A percentile compares a stretch with the other conserved stretches of the same genome.
phyloP scores from a whole-genome alignment of 1,140 invertebrate species.

The Drosophila pruinosa region DNA sequence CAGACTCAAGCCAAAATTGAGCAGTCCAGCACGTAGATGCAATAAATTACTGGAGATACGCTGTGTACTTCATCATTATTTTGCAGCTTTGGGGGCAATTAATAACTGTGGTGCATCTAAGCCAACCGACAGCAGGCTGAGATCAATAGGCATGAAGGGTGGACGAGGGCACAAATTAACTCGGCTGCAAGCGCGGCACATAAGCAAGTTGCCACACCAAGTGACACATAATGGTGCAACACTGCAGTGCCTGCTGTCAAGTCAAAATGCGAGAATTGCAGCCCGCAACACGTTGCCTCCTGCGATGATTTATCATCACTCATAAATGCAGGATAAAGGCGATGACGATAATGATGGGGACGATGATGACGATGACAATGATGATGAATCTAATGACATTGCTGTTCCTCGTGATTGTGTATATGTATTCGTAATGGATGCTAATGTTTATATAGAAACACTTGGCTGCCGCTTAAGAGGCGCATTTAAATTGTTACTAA shows the following conservation, averaged over 20 bases:
- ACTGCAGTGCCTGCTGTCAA: conserved; percentile 65
- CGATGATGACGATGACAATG: background rate
- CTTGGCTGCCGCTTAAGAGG: conserved; percentile 39
- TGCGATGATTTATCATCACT: conserved; percentile 71
- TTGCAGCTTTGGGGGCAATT: conserved; percentile 24
- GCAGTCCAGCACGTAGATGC: conserved; percentile 19
- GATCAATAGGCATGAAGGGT: too few relatives aligned
- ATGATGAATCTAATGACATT: background rate
- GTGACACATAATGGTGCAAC: conserved; percentile 37
- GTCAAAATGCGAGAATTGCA: conserved; percentile 42
- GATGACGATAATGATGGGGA: conserved; percentile 18
- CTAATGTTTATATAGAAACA: conserved; percentile 58
- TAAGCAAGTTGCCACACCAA: conserved; percentile 18
- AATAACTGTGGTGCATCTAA: conserved; percentile 9
- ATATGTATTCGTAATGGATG: conserved; percentile 35
- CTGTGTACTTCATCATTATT: conserved; percentile 38
- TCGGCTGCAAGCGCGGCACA: background rate
- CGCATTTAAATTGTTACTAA: conserved; percentile 59
- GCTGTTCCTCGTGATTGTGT: background rate
- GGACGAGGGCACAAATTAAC: background rate
- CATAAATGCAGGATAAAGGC: conserved; percentile 47
- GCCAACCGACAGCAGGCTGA: too few relatives aligned
- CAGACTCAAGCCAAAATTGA: background rate
- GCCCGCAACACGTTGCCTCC: conserved; percentile 65
- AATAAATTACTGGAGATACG: conserved; percentile 19